A percentile compares a stretch with the other conserved stretches of the same genome.
Conservation (phyloP, 2,113 vertebrate species). For the Protobothrops mucrosquamatus region DNA sequence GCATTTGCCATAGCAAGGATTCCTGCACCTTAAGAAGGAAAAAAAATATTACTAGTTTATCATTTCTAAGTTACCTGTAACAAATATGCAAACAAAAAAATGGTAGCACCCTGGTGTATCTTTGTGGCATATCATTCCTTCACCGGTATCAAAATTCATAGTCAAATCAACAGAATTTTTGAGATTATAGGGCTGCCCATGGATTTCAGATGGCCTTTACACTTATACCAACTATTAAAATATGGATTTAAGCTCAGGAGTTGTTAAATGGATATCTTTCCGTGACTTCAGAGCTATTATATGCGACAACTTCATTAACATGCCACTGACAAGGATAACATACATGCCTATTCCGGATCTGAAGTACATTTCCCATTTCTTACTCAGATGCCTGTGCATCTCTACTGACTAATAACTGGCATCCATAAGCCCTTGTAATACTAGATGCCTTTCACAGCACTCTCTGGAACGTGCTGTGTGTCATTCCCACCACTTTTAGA, state of each 20-base stretch:
- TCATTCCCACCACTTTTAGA: not conserved
- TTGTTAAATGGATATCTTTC: not conserved
- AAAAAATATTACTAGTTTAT: not conserved
- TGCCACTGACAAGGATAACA: not conserved
- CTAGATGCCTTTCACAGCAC: not conserved
- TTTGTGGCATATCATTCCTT: not conserved
- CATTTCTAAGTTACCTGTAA: not conserved
- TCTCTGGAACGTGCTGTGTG: not conserved
- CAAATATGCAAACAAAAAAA: not conserved
- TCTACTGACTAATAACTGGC: not conserved
- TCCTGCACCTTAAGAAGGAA: constrained; percentile 79
- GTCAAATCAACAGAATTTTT: not conserved
- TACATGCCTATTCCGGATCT: not conserved
- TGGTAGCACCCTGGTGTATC: not conserved
- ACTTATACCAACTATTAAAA: not conserved
- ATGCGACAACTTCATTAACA: not conserved
- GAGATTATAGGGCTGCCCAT: not conserved
- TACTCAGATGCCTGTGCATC: not conserved
- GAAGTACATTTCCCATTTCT: not conserved
- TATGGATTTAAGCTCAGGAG: not conserved
- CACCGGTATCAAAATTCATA: not conserved
- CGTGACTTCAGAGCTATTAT: not conserved
- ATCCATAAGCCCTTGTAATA: not conserved
- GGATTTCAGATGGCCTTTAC: not conserved
- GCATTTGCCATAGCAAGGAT: constrained; percentile 97